Conservation (phyloP, 2,113 vertebrate genomes). For the Callipepla squamata region DNA sequence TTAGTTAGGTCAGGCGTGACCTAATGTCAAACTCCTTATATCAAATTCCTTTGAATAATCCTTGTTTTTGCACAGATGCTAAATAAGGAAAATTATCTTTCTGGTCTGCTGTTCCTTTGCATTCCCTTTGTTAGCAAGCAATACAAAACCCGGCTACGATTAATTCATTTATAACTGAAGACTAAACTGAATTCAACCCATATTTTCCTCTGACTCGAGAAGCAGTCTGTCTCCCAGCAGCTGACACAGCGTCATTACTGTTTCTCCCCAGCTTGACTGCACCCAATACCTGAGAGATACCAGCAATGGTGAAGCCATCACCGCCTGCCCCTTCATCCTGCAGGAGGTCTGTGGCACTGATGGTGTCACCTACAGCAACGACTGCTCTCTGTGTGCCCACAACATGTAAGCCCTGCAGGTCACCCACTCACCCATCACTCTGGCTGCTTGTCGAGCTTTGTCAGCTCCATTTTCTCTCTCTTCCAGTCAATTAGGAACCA, state of each 20-base stretch:
- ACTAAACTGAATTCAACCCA: neutral
- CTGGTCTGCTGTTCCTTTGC: neutral
- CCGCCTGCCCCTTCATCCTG: conserved; percentile 44
- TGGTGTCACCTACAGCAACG: conserved; percentile 14
- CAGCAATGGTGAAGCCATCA: fast-evolving
- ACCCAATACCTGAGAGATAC: neutral
- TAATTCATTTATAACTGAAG: neutral
- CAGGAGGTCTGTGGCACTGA: conserved; percentile 38
- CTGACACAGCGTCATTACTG: neutral
- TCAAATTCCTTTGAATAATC: neutral
- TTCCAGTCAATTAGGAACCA: neutral
- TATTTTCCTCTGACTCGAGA: neutral
- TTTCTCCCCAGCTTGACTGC: conserved; percentile 28
- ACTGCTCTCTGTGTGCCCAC: conserved; percentile 45
- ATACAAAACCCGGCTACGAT: neutral
- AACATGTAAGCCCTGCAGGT: conserved; percentile 39
- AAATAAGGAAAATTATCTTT: neutral
- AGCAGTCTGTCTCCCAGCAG: neutral
- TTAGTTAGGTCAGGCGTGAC: neutral
- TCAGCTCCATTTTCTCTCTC: neutral
- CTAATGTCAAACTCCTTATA: neutral
- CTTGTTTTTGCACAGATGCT: neutral
- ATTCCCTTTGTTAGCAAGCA: neutral
- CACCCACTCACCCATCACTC: fast-evolving
- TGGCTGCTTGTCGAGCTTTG: fast-evolving